Base-by-base conservation (phyloP, 1,140 invertebrate species). In the Sarcophaga peregrina region DNA sequence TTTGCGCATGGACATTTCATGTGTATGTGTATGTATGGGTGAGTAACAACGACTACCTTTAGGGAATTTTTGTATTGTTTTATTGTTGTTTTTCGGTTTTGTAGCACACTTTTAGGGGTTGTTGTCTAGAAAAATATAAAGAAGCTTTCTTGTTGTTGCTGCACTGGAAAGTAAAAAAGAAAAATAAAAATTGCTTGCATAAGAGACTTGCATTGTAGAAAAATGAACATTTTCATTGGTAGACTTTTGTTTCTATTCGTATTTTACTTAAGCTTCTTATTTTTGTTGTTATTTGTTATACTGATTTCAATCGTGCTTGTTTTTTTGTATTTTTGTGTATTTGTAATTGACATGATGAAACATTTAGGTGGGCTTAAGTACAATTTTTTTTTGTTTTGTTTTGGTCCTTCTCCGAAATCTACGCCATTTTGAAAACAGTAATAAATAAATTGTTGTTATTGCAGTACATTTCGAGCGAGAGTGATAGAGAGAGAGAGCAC, bases 311-410 rank as follows among this genome's bases (percentile, higher is more conserved):
- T 4, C 4, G 68, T 78, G n/a, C n/a, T n/a, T 54, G 8, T 74
- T 25, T 54, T 20, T 85, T 58, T 74, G 75, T 82, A 75, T 83
- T 83, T 45, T 54, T 20, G 47, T 86, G 25, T 73, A 62, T 62
- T 62, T 85, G 86, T 87, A 88, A 87, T 68, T 68, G 62, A 68
- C 62, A 68, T 68, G 62, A 68, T 52, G 50, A 68, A 25, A 68
- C 17, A 68, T 68, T 58, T 68, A 68, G 62, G 62, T 68, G 62
- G 62, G 17, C 20, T 25, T 62, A 62, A 15, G 13, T 62, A 9
- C 17, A 68, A 37, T 37, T 37, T 37, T 37, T 37, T 37, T 37
- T 1, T 37, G 1, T 37, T 37, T 37, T 37, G 1, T 37, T 1
- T 37, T 37, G 25, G 25, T 37, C 25, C 25, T 37, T 37, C 4